These are phyloP conservation scores for Nowickia ferox DNA, from an alignment of 2,888 invertebrate species.

Conservation along the genomic window DNA sequence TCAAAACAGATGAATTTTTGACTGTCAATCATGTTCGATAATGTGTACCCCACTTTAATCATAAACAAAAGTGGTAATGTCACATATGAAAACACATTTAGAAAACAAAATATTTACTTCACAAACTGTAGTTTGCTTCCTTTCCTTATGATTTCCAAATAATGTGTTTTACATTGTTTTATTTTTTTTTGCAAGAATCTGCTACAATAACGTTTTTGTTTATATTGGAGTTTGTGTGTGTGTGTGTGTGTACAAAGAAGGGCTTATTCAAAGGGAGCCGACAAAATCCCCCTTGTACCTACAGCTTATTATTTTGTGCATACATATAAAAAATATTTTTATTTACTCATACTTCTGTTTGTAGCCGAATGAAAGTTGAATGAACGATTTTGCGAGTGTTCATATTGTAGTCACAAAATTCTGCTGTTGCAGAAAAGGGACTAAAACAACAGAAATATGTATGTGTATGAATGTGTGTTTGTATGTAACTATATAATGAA, in stretches of 20 bases:
- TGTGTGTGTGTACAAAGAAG: constrained; percentile 30
- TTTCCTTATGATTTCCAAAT: neutral
- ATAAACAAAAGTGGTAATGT: no score
- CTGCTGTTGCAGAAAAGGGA: constrained; percentile 47
- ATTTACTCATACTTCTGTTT: constrained; percentile 27
- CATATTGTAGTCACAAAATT: constrained; percentile 51
- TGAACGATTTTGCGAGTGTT: constrained; percentile 66
- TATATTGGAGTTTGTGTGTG: neutral
- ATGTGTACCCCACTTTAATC: no score
- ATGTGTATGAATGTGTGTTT: no score
- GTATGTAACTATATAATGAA: constrained; percentile 2
- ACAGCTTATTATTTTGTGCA: neutral
- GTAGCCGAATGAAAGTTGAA: constrained; percentile 66
- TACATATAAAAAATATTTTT: constrained; percentile 16
- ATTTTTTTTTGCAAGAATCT: constrained; percentile 1
- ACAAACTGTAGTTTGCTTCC: neutral
- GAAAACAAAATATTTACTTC: neutral
- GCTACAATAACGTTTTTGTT: constrained; percentile 32
- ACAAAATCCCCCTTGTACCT: neutral
- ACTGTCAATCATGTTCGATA: no score
- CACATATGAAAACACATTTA: no score
- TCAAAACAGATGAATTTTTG: no score
- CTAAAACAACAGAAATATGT: constrained; percentile 37
- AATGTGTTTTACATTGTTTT: neutral
- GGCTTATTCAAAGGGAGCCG: constrained; percentile 40